Evolutionary conservation across 2,113 vertebrate genomes (phyloP).

Genomic region (Egretta garzetta): DNA sequence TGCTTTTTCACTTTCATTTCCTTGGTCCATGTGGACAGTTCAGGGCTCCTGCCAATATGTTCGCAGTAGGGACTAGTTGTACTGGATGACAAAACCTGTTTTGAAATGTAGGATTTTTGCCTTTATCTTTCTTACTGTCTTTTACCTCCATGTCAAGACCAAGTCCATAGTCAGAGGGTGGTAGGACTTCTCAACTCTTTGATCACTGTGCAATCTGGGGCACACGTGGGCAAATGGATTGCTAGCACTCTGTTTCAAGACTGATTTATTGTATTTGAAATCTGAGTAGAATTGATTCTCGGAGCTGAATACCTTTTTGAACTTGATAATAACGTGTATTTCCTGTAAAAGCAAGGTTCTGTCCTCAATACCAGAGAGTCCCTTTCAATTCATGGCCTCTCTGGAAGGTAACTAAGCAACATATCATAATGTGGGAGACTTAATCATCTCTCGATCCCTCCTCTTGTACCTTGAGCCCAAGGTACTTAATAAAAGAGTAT

Average conservation of each 20-base stretch:
- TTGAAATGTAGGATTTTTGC: background rate
- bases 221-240: background rate
- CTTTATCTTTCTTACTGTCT: background rate
- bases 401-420: slow-evolving; percentile 2
- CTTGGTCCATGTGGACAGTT: background rate
- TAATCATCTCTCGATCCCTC: background rate
- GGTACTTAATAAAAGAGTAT: background rate
- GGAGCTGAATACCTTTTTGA: background rate
- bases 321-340: background rate
- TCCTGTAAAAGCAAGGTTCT: background rate
- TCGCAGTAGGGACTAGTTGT: background rate
- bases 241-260: background rate
- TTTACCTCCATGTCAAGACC: background rate
- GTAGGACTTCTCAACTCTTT: background rate
- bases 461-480: background rate
- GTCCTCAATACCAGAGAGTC: background rate
- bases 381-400: background rate
- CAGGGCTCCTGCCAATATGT: background rate
- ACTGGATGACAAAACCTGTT: background rate
- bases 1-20: background rate
- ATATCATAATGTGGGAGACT: background rate
- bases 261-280: background rate
- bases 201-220: background rate
- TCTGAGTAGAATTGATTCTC: background rate
- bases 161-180: background rate